phyloP scores from a whole-genome alignment of 2,888 invertebrate species.

The Standfussiana lucernea region DNA sequence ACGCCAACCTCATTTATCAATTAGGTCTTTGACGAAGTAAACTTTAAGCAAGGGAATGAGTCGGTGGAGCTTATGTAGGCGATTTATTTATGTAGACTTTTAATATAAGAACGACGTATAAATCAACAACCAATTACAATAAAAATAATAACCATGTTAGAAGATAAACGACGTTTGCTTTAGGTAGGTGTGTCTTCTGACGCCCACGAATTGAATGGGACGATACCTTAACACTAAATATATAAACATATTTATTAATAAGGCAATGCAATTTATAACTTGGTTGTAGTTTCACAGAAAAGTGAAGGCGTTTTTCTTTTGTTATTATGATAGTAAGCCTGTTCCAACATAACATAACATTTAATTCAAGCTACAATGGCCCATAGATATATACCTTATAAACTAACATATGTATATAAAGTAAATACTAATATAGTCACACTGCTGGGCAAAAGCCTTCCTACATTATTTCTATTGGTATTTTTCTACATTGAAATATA shows the following conservation, averaged over 20 bases:
- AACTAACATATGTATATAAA: not conserved
- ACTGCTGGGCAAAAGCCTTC: not conserved
- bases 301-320: not conserved
- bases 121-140: constrained; percentile 4
- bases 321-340: not conserved
- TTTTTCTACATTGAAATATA: not conserved
- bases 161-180: constrained; percentile 18
- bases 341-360: not conserved
- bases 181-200: constrained; percentile 28
- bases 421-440: not conserved
- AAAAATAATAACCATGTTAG: not conserved
- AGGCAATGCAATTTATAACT: not conserved
- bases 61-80: not conserved
- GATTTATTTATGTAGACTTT: no score
- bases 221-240: not conserved
- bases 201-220: constrained; percentile 1
- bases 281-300: not conserved
- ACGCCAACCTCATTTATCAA: no score
- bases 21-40: not conserved
- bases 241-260: not conserved
- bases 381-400: no score
- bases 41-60: not conserved
- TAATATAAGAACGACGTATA: not conserved
- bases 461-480: not conserved
- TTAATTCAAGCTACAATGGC: not conserved